These are phyloP conservation scores for Xenops minutus DNA, from an alignment of 2,797 vertebrate species.

Conservation along the genomic window DNA sequence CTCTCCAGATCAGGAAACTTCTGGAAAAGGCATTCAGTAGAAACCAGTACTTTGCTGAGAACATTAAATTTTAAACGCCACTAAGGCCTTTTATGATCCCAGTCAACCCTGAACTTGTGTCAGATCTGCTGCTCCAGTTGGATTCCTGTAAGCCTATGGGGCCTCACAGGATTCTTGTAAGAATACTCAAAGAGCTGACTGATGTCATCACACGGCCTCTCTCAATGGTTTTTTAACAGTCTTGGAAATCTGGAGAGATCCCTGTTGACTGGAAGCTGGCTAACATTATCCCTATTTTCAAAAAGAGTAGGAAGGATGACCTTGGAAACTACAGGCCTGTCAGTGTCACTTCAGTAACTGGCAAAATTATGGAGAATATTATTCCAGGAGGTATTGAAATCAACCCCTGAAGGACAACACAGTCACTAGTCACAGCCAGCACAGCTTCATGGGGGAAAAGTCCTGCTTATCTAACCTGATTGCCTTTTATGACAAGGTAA, in stretches of 20 bases:
- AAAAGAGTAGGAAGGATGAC: background rate
- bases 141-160: background rate
- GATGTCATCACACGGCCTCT: background rate
- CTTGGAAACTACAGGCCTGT: background rate
- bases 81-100: background rate
- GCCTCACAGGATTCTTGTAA: background rate
- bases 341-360: background rate
- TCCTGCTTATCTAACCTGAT: background rate
- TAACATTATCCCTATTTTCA: background rate
- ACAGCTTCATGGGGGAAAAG: background rate
- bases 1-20: background rate
- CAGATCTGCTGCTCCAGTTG: background rate
- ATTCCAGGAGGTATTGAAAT: background rate
- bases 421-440: background rate
- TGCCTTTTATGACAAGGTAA: background rate
- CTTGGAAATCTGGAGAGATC: background rate
- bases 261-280: background rate
- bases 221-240: background rate
- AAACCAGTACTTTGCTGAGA: background rate
- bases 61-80: background rate
- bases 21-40: background rate
- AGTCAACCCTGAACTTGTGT: background rate
- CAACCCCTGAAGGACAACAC: background rate
- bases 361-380: background rate
- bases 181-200: background rate